Evolutionary conservation across 2,797 vertebrate genomes (phyloP).

Genomic region (Semotilus atromaculatus): DNA sequence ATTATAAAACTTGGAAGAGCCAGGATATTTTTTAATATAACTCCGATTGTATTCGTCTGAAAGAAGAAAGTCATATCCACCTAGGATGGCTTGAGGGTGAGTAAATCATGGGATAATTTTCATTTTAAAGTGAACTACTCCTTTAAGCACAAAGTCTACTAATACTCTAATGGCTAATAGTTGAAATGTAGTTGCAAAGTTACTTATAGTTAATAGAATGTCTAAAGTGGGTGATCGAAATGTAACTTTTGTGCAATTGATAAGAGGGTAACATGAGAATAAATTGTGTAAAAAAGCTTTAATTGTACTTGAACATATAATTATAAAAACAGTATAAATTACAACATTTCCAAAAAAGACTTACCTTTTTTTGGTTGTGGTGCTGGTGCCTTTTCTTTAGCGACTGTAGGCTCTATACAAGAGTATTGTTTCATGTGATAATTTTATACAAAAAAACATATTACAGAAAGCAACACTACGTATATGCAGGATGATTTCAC

Average conservation of each 20-base stretch:
- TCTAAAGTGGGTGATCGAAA: neutral
- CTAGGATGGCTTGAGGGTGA: no score
- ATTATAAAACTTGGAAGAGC: no score
- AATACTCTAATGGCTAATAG: no score
- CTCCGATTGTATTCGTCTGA: no score
- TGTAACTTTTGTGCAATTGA: neutral
- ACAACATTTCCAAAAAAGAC: neutral
- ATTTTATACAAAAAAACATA: neutral
- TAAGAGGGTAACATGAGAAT: neutral
- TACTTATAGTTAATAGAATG: neutral
- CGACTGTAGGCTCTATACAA: conserved; percentile 28
- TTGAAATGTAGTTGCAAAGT: no score
- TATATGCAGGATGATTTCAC: neutral
- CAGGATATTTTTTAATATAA: no score
- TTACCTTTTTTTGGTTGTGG: conserved; percentile 16
- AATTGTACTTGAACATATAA: neutral
- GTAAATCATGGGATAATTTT: no score
- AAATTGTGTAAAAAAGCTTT: neutral
- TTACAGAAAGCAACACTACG: neutral
- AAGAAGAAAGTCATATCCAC: no score
- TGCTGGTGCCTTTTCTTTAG: conserved; percentile 24
- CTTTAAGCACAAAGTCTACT: no score
- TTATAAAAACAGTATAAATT: neutral
- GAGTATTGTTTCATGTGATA: neutral
- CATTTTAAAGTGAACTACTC: no score